Evolutionary conservation across 2,888 invertebrate species (phyloP), one percentile per base, ranked within the genome.

Genomic region (Linyphia triangularis): DNA sequence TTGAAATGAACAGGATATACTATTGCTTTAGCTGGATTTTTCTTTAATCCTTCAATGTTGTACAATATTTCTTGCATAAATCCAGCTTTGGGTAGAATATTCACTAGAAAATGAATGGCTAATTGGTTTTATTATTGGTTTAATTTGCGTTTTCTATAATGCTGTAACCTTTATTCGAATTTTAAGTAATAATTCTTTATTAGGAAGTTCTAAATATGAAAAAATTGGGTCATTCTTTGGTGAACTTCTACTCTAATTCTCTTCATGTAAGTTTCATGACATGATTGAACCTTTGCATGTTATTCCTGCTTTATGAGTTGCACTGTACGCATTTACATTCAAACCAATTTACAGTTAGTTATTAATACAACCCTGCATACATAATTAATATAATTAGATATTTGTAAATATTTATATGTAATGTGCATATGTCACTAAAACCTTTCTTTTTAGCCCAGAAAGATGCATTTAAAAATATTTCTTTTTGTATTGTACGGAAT

Each of bases 201-300:
- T 77, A 77, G 77, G 77, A 33, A 10, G 37, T 33, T 33, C 77
- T 77, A 22, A 61, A 77, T 61, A 22, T 61, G 40, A 63, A n/a
- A 77, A 33, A 24, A 26, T 63, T 77, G 77, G 77, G 63, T 77
- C 40, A 28, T 63, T 40, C 59, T 63, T 63, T 77, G 63, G 37
- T 33, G 77, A 77, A 40, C 40, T 63, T 63, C 77, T 40, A 63
- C 13, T 24, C 9, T 77, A 73, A 77, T 61, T 59, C 75, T 28
- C 19, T 9, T 9, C 26, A 77, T 77, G 77, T 77, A 77, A 77
- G 77, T 77, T 51, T 26, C 33, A 33, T 59, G 59, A 30, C 75
- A 75, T 30, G 59, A 28, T 9, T 26, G 28, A 63, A 5, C 28
- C 63, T 63, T 24, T 63, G 26, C 28, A 24, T 16, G 51, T n/a